Evolutionary conservation across 2,888 invertebrate species (phyloP).

Genomic region (Drosophila imparisetae): DNA sequence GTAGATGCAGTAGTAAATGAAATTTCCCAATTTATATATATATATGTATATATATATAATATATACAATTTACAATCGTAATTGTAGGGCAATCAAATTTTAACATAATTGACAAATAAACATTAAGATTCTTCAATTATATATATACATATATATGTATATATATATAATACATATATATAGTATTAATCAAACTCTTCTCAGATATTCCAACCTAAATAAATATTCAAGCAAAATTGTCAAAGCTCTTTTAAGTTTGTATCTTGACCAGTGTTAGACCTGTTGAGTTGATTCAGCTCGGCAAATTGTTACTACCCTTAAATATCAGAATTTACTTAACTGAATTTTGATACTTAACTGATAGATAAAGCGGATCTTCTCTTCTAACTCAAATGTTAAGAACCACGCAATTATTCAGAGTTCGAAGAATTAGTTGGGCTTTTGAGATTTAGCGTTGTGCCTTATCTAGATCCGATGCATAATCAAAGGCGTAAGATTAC

Average conservation of each 20-base stretch:
- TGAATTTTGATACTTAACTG: not conserved
- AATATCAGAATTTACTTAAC: not conserved
- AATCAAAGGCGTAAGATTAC: constrained; percentile 18
- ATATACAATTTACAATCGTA: not conserved
- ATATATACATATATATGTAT: no score
- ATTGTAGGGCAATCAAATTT: not conserved
- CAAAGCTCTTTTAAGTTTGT: not conserved
- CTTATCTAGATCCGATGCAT: constrained; percentile 50
- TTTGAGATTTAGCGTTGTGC: constrained; percentile 24
- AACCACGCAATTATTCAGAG: not conserved
- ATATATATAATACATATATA: no score
- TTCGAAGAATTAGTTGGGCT: constrained; percentile 36
- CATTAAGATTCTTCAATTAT: not conserved
- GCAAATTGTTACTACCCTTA: not conserved
- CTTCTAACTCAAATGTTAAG: not conserved
- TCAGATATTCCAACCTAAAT: not conserved
- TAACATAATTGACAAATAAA: not conserved
- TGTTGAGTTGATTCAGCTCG: not conserved
- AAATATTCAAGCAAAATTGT: not conserved
- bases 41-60: not conserved
- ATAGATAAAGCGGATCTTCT: not conserved
- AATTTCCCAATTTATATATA: not conserved
- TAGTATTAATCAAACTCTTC: not conserved
- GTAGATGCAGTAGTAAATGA: not conserved
- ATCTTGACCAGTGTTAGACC: not conserved